These are phyloP conservation scores for Lagopus leucura DNA, from an alignment of 2,113 vertebrate genomes.

Conservation along the genomic window DNA sequence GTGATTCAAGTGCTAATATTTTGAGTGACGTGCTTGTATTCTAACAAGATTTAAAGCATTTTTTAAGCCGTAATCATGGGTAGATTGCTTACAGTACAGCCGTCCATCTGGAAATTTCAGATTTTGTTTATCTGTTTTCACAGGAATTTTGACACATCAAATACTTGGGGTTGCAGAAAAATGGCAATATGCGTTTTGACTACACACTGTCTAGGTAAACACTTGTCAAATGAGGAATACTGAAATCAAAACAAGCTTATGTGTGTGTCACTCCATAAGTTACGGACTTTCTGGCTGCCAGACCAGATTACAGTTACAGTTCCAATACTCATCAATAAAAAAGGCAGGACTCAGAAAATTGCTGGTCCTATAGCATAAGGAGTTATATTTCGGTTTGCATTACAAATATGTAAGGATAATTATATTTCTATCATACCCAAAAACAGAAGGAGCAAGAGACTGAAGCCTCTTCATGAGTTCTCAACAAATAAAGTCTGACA, in stretches of 20 bases:
- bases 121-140: slow-evolving; percentile 28
- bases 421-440: neutral
- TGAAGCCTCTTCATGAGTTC: neutral
- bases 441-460: neutral
- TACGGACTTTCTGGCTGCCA: neutral
- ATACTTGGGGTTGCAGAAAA: neutral
- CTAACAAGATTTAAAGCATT: neutral
- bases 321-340: neutral
- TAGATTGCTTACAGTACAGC: neutral
- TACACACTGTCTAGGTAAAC: neutral
- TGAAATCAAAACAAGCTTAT: slow-evolving; percentile 28
- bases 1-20: neutral
- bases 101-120: slow-evolving; percentile 36
- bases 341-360: neutral
- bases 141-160: neutral
- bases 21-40: neutral
- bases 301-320: slow-evolving; percentile 4
- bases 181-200: slow-evolving; percentile 13
- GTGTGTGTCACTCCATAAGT: neutral
- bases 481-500: neutral
- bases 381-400: neutral
- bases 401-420: neutral
- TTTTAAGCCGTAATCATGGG: neutral
- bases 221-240: slow-evolving; percentile 36
- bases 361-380: neutral